Base-by-base conservation (phyloP, 1,140 invertebrate species). In the Gonioctena quinquepunctata region DNA sequence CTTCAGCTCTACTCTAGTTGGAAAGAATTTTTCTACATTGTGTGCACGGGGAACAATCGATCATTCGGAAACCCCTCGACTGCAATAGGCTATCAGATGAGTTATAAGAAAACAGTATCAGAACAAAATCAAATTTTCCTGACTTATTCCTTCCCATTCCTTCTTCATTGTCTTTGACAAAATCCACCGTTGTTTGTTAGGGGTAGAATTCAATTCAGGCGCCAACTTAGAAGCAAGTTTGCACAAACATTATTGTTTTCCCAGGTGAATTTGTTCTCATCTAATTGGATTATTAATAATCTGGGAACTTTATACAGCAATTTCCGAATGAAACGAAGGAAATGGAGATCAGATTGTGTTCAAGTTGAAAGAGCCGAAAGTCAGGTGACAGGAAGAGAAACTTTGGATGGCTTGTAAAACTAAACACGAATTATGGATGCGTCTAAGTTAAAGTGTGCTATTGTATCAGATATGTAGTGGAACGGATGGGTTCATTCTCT, bases 211-310 rank as follows among this genome's bases (percentile, higher is more conserved):
- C 16, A 11, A 61, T 27, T 61, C 28, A 21, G 22, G 16, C n/a
- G 19, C 59, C 1, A 28, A 61, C 59, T 61, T 27, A 27, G 25
- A 0, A 27, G 8, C 5, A 61, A 61, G 19, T 61, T 61, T 61
- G 25, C 22, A 18, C 25, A 61, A 61, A 61, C 59, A 27, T 61
- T 27, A 27, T 61, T 61, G 59, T 61, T 61, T 2, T 61, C 23
- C 16, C 59, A 61, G 59, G 59, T 61, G 27, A 61, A 25, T 61
- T 61, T 33, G 25, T 28, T 61, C 59, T 28, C 22, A 2, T 13
- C 5, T 25, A 54, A 54, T 54, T 54, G 52, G 52, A 54, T 54
- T 54, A 54, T 54, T 54, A 54, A 21, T 54, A 54, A 54, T 54
- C 52, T 18, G 52, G 18, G 19, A 21, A 54, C 52, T 54, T 23